Conservation (phyloP, 2,797 vertebrate species). For the Serranus cabrilla region DNA sequence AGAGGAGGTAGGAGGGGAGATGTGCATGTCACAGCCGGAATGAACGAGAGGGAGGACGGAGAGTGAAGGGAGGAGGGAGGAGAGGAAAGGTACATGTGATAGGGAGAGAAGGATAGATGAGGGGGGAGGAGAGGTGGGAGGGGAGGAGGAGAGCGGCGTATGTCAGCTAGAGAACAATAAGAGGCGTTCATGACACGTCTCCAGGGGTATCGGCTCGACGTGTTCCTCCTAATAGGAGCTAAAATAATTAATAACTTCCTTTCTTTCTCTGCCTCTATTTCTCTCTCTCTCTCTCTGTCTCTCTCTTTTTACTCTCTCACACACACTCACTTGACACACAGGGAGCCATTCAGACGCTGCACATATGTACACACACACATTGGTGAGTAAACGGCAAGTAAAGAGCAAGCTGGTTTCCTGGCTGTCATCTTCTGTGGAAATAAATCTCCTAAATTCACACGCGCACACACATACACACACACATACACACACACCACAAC, state of each 20-base stretch:
- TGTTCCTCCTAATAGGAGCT: conserved; percentile 73
- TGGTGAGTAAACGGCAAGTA: conserved; percentile 34
- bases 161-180: conserved; percentile 79
- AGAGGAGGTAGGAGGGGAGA: conserved; percentile 46
- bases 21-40: conserved; percentile 49
- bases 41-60: conserved; percentile 30
- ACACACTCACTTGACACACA: conserved; percentile 9
- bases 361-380: conserved; percentile 1
- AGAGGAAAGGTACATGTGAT: conserved; percentile 63
- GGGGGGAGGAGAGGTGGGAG: conserved; percentile 20
- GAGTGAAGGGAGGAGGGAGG: neutral
- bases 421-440: neutral
- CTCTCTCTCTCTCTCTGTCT: neutral
- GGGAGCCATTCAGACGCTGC: conserved; percentile 6
- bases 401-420: conserved; percentile 16
- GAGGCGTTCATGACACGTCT: conserved; percentile 80
- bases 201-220: conserved; percentile 67
- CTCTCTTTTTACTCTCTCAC: conserved; percentile 8
- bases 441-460: conserved; percentile 23
- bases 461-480: neutral
- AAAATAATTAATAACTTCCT: conserved; percentile 79
- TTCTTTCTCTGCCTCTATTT: too few relatives aligned
- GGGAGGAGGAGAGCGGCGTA: conserved; percentile 54
- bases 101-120: conserved; percentile 56
- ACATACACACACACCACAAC: neutral